Evolutionary conservation across 2,888 invertebrate species (phyloP), one percentile per base, ranked within the genome.

Genomic region (Xylota sylvarum): DNA sequence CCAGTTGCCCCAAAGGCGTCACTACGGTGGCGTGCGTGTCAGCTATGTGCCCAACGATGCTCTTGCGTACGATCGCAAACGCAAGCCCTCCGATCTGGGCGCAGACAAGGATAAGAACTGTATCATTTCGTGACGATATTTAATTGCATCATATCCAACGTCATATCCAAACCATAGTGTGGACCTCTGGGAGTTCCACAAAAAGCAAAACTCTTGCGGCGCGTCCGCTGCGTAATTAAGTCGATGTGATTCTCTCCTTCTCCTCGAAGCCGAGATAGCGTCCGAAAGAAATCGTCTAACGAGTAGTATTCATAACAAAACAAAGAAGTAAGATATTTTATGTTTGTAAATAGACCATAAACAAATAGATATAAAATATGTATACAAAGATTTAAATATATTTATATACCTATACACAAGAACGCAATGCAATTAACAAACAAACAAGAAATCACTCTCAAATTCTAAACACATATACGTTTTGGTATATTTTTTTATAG

Each of bases 11-110:
- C 95, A 97, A 48, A 93, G 97, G 88, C 94, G 97, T 79, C 96
- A 97, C 65, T 97, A 97, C 91, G 97, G 97, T 73, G 97, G 97
- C 48, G 97, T 97, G 12, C 93, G 98, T 88, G 97, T 98, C 89
- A 97, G 97, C 9, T 98, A 98, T 93, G 98, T 98, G 88, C 98
- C 98, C 89, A 98, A 97, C 92, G 98, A 97, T 93, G 96, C 97
- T 5, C 94, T 97, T 62, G 97, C 97, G 77, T 96, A 96, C 90
- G 97, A 97, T 62, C 94, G 95, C 89, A 94, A 96, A 84, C 94
- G 96, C 72, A 94, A 96, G 88, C 94, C 91, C 69, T 90, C 91
- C 64, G 93, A 92, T 73, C 64, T 92, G 37, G 90, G 90, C 27
- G 90, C 90, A 65, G 92, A 93, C 79, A 95, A 95, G 90, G 95